phyloP scores from a whole-genome alignment of 2,113 vertebrate species.

The Pedetes capensis region DNA sequence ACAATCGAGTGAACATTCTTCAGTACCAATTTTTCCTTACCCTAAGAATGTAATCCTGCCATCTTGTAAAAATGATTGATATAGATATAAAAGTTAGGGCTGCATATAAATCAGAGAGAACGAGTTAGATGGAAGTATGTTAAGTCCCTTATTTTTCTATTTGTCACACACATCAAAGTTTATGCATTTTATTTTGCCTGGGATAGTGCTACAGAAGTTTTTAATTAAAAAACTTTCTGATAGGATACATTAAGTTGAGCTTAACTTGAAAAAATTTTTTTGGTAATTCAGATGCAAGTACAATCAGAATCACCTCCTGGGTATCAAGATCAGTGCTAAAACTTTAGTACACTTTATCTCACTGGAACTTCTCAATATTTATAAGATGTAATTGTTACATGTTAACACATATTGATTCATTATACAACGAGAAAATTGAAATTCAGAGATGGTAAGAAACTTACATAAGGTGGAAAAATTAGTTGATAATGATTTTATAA shows the following conservation, averaged over 20 bases:
- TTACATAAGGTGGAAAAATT: constrained; percentile 20
- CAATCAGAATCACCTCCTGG: constrained; percentile 4
- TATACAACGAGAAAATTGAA: constrained; percentile 48
- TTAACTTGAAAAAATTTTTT: constrained; percentile 53
- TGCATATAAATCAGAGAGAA: constrained; percentile 48
- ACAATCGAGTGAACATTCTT: constrained; percentile 36
- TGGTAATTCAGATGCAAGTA: background rate
- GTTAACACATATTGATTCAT: background rate
- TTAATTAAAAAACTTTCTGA: constrained; percentile 53
- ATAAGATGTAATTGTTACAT: background rate
- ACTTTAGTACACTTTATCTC: constrained; percentile 29
- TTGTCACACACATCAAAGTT: constrained; percentile 51
- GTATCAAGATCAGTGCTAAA: constrained; percentile 28
- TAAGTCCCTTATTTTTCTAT: constrained; percentile 48
- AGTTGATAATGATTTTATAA: constrained; percentile 20
- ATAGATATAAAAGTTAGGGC: constrained; percentile 51
- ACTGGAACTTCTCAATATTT: constrained; percentile 50
- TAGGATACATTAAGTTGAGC: constrained; percentile 22
- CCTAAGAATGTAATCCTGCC: constrained; percentile 45
- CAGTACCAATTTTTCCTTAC: constrained; percentile 46
- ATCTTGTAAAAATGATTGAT: constrained; percentile 66
- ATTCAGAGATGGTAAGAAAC: constrained; percentile 31
- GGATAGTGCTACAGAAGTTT: constrained; percentile 19
- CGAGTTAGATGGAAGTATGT: constrained; percentile 20
- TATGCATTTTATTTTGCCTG: constrained; percentile 51